Conservation (phyloP, 1,140 invertebrate genomes). For the Venturia canescens region DNA sequence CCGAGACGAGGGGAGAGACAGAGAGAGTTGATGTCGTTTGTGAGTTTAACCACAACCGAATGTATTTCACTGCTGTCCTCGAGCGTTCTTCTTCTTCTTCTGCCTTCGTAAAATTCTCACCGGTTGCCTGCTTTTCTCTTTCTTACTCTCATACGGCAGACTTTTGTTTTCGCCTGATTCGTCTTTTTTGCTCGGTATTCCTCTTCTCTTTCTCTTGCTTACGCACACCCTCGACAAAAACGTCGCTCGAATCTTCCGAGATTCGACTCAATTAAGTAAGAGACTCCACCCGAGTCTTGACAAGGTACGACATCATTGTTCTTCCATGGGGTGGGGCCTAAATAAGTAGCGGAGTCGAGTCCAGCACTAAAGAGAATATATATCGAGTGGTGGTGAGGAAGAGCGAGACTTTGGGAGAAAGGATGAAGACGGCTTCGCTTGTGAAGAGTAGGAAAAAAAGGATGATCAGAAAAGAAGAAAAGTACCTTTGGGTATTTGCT, state of each 20-base stretch:
- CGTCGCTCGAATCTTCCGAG: conserved; percentile 60
- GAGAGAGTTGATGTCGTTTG: conserved; percentile 12
- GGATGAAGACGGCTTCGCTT: conserved; percentile 60
- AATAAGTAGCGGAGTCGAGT: conserved; percentile 60
- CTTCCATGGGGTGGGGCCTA: conserved; percentile 66
- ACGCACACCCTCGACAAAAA: conserved; percentile 57
- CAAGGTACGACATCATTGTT: conserved; percentile 73
- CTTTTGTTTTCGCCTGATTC: not conserved
- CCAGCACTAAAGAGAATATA: conserved; percentile 32
- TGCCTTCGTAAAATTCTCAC: conserved; percentile 12
- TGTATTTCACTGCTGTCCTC: conserved; percentile 1
- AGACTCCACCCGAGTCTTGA: conserved; percentile 55
- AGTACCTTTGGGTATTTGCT: conserved; percentile 20
- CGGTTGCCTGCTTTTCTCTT: not conserved
- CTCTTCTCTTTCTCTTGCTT: conserved; percentile 35
- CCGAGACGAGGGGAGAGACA: conserved; percentile 9
- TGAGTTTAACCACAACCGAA: conserved; percentile 24
- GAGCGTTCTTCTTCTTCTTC: conserved; percentile 7
- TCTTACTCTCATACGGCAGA: not conserved
- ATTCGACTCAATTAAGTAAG: conserved; percentile 72
- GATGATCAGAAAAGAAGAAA: conserved; percentile 19
- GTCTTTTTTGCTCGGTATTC: conserved; percentile 24
- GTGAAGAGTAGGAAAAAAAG: conserved; percentile 36
- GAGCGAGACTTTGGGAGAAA: conserved; percentile 43
- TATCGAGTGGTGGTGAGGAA: not conserved